Percentiles rank a stretch among this genome's conserved stretches.
These are phyloP conservation scores for Nebria ingens DNA, from an alignment of 1,140 invertebrate genomes.

Conservation along the genomic window DNA sequence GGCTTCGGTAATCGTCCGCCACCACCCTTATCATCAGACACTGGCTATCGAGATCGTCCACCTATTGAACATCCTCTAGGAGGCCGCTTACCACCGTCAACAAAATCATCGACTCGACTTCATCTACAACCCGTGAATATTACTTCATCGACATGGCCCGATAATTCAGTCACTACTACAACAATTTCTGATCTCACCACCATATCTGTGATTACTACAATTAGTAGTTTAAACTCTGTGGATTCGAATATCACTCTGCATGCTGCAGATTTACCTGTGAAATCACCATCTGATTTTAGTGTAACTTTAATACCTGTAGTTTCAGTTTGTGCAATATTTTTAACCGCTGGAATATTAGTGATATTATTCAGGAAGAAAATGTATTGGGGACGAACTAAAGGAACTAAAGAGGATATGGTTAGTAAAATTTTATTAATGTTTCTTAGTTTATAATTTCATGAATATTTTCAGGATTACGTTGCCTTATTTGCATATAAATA, in stretches of 20 bases:
- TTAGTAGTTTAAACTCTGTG: constrained; percentile 21
- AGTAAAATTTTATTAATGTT: constrained; percentile 20
- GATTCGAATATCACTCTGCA: constrained; percentile 15
- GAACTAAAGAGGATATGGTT: constrained; percentile 48
- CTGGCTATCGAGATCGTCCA: constrained; percentile 14
- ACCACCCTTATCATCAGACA: constrained; percentile 13
- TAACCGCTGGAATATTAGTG: constrained; percentile 41
- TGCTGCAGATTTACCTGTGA: constrained; percentile 31
- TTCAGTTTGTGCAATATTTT: constrained; percentile 42
- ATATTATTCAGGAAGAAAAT: constrained; percentile 46
- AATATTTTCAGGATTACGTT: too few species aligned
- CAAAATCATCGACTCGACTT: constrained; percentile 14
- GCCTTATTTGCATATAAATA: too few species aligned
- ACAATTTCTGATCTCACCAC: neutral
- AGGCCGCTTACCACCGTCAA: neutral
- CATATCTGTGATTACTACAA: constrained; percentile 15
- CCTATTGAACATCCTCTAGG: constrained; percentile 8
- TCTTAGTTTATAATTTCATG: too few species aligned
- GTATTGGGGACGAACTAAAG: constrained; percentile 41
- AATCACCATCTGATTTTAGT: constrained; percentile 34
- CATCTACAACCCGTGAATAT: neutral
- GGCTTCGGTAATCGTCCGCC: constrained; percentile 21
- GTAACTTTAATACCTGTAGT: constrained; percentile 48
- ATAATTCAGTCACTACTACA: neutral
- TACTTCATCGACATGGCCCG: neutral